Evolutionary conservation across 2,888 invertebrate genomes (phyloP).

Genomic region (Drosophila multiciliata): DNA sequence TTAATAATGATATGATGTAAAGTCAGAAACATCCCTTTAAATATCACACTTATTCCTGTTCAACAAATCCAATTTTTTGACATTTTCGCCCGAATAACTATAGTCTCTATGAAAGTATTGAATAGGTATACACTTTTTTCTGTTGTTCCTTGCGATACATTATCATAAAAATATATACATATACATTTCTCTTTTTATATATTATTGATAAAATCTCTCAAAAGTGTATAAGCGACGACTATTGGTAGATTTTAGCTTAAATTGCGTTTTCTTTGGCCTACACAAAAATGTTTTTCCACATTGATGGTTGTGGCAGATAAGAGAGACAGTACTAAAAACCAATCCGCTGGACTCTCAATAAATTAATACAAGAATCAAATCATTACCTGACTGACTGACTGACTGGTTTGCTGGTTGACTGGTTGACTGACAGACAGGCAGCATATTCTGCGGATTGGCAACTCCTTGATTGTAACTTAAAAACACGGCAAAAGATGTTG

Average conservation of each 20-base stretch:
- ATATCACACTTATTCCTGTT: background rate
- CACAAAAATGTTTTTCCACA: background rate
- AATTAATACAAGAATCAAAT: conserved; percentile 34
- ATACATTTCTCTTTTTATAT: background rate
- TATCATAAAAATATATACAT: background rate
- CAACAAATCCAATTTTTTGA: background rate
- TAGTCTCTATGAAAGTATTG: background rate
- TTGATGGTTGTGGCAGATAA: conserved; percentile 5
- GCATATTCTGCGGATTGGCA: conserved; percentile 36
- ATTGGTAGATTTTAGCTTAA: background rate
- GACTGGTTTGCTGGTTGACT: background rate
- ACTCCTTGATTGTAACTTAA: conserved; percentile 37
- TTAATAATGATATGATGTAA: background rate
- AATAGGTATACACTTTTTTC: too few species aligned
- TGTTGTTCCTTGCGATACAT: background rate
- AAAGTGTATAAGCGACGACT: background rate
- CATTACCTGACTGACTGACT: conserved; percentile 13
- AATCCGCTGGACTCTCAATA: conserved; percentile 36
- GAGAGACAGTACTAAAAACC: background rate
- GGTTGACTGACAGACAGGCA: conserved; percentile 12
- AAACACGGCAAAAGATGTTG: conserved; percentile 32
- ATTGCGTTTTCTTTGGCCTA: background rate
- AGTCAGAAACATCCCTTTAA: background rate
- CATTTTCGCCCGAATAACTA: background rate
- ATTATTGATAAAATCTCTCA: background rate